These are phyloP conservation scores for Ageneiosus marmoratus DNA, from an alignment of 2,113 vertebrate species.

Conservation along the genomic window DNA sequence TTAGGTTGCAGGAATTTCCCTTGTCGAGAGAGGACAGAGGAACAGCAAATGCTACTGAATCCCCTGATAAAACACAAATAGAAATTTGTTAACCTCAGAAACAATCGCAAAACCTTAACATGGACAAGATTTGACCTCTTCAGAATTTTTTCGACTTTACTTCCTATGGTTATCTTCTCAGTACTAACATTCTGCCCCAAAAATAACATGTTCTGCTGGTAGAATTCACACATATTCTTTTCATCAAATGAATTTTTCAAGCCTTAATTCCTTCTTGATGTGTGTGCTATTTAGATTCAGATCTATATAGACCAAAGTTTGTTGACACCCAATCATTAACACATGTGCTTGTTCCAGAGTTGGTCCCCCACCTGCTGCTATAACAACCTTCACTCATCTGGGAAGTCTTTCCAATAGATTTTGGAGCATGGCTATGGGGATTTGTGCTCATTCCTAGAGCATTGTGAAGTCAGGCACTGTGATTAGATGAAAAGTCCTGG, in stretches of 20 bases:
- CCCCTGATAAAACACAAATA: background rate
- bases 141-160: background rate
- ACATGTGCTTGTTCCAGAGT: too few species aligned
- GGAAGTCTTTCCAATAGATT: too few species aligned
- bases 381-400: too few species aligned
- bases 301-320: too few species aligned
- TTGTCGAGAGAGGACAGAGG: background rate
- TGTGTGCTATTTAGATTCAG: background rate
- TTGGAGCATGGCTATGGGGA: too few species aligned
- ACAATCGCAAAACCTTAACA: too few species aligned
- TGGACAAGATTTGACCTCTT: too few species aligned
- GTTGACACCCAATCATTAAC: too few species aligned
- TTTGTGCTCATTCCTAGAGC: background rate
- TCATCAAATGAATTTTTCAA: background rate
- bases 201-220: background rate
- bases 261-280: background rate
- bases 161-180: background rate
- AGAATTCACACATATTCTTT: background rate
- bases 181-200: background rate
- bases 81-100: background rate
- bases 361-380: too few species aligned
- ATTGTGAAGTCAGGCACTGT: background rate
- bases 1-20: background rate
- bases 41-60: background rate
- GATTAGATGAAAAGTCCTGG: too few species aligned